These are phyloP conservation scores for Muscicapa comitata DNA, from an alignment of 2,797 vertebrate genomes.

Conservation along the genomic window DNA sequence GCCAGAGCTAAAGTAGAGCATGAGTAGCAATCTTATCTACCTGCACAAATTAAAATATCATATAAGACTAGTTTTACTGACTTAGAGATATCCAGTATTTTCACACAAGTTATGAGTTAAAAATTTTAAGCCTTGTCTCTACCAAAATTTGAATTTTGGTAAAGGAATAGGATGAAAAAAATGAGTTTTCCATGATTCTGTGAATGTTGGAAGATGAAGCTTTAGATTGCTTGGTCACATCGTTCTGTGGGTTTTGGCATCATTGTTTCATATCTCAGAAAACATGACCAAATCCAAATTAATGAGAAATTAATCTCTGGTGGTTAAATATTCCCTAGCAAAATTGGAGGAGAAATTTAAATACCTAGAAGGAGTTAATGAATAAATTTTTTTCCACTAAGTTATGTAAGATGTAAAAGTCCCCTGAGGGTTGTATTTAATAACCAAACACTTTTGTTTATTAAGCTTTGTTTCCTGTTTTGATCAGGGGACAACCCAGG, in stretches of 20 bases:
- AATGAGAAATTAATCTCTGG: background rate
- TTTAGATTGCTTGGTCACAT: background rate
- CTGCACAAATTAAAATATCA: background rate
- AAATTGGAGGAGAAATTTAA: background rate
- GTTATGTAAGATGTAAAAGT: background rate
- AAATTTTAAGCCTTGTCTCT: background rate
- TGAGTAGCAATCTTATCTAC: background rate
- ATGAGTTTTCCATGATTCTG: background rate
- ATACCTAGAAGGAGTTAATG: background rate
- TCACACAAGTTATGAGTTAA: background rate
- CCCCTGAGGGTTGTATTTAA: background rate
- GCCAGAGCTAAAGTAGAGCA: background rate
- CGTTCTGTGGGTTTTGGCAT: fast-evolving
- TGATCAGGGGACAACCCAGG: background rate
- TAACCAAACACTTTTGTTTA: background rate
- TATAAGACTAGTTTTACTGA: background rate
- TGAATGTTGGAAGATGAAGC: background rate
- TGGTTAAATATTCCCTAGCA: background rate
- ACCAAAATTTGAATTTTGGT: background rate
- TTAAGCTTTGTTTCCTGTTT: background rate
- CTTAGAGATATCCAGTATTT: background rate
- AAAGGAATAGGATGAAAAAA: background rate
- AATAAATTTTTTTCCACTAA: background rate
- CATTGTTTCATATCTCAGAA: background rate
- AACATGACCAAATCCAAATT: background rate